These are phyloP conservation scores for Periphyllus acericola DNA, from an alignment of 2,888 invertebrate species.

Conservation along the genomic window DNA sequence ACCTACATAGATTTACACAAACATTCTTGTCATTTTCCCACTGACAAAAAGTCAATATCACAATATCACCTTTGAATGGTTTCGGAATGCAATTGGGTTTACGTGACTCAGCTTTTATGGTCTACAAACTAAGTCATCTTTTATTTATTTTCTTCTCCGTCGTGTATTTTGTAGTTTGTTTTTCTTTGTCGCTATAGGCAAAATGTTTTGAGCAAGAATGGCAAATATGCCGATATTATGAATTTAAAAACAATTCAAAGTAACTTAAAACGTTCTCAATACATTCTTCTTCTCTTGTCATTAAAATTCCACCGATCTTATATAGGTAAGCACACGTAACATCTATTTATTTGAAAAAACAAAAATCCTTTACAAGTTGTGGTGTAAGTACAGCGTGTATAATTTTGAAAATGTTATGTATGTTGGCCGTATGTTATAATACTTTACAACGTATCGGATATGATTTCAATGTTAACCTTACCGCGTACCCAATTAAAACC, in stretches of 20 bases:
- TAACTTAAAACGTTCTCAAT: neutral
- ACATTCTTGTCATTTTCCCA: slow-evolving; percentile 28
- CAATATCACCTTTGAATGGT: slow-evolving; percentile 5
- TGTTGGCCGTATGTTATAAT: too few species aligned
- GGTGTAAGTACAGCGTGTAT: too few species aligned
- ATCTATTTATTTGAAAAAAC: neutral
- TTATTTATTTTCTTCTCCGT: slow-evolving; percentile 6
- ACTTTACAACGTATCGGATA: too few species aligned
- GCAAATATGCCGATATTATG: neutral
- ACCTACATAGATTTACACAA: neutral
- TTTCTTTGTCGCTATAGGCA: neutral
- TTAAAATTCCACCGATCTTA: neutral
- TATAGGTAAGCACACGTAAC: neutral
- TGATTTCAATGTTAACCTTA: too few species aligned
- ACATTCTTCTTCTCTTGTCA: neutral
- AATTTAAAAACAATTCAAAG: slow-evolving; percentile 11
- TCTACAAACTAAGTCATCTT: slow-evolving; percentile 25
- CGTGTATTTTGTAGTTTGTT: neutral
- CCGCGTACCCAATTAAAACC: too few species aligned
- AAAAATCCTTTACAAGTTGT: neutral
- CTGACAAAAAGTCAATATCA: slow-evolving; percentile 18
- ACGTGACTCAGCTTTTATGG: slow-evolving; percentile 40
- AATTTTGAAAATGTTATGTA: too few species aligned
- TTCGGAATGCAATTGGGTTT: slow-evolving; percentile 29
- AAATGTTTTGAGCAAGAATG: neutral